Conservation (phyloP, 2,113 vertebrate genomes). For the Calidris pugnax region DNA sequence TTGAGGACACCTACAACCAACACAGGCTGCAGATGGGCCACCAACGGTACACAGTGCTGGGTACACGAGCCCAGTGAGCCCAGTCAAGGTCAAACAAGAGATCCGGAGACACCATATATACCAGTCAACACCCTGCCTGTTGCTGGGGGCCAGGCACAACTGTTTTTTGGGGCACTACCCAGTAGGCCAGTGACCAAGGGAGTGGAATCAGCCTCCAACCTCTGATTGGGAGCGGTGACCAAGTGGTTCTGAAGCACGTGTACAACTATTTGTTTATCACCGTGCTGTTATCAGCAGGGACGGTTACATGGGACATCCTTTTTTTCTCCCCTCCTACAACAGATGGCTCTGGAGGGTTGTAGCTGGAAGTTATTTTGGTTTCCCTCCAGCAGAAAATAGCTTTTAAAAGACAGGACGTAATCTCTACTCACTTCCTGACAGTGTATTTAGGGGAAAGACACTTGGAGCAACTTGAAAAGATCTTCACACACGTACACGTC, state of each 20-base stretch:
- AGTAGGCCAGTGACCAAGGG: background rate
- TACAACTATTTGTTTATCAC: slow-evolving; percentile 58
- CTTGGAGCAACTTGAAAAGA: slow-evolving; percentile 61
- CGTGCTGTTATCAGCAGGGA: slow-evolving; percentile 10
- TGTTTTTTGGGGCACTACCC: background rate
- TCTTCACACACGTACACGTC: slow-evolving; percentile 57
- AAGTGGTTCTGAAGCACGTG: slow-evolving; percentile 13
- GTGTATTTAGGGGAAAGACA: slow-evolving; percentile 63
- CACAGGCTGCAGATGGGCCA: background rate
- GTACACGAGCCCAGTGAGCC: background rate
- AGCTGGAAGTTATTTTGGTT: slow-evolving; percentile 64
- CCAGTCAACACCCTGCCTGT: background rate
- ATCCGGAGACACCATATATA: background rate
- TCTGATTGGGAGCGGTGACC: background rate
- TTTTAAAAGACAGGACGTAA: slow-evolving; percentile 68
- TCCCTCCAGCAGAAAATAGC: slow-evolving; percentile 69
- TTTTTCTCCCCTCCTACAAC: slow-evolving; percentile 60
- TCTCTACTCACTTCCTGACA: slow-evolving; percentile 63
- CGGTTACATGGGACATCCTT: slow-evolving; percentile 48
- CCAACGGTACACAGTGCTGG: too few relatives aligned
- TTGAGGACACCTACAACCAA: background rate
- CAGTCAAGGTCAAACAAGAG: background rate
- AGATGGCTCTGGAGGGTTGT: slow-evolving; percentile 63
- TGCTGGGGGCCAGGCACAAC: background rate
- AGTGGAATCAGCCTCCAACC: background rate